phyloP scores from a whole-genome alignment of 2,113 vertebrate genomes.

The Brienomyrus brachyistius region DNA sequence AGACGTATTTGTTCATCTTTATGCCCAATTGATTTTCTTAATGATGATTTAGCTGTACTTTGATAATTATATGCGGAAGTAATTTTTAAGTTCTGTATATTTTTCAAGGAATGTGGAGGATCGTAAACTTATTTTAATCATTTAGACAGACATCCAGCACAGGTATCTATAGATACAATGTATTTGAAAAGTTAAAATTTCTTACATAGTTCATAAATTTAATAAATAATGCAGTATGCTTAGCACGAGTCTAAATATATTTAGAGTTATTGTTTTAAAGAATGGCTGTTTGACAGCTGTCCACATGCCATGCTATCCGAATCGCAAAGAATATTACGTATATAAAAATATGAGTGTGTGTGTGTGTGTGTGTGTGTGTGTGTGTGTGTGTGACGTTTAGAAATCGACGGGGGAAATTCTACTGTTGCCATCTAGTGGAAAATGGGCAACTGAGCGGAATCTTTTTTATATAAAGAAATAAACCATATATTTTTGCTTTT shows the following conservation, averaged over 20 bases:
- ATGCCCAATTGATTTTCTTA: neutral
- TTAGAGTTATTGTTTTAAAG: neutral
- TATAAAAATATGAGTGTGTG: neutral
- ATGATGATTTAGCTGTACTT: neutral
- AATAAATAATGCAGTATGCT: neutral
- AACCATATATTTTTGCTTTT: neutral
- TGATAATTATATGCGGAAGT: neutral
- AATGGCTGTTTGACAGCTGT: neutral
- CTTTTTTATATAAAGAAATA: neutral
- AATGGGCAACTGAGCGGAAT: neutral
- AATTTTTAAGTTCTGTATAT: neutral
- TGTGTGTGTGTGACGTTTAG: neutral
- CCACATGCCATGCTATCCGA: slow-evolving; percentile 25
- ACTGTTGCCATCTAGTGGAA: slow-evolving; percentile 76
- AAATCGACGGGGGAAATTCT: slow-evolving; percentile 48
- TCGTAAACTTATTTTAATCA: neutral
- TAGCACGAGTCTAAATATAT: neutral
- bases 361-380: neutral
- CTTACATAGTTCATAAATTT: neutral
- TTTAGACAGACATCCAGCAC: neutral
- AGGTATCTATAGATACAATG: neutral
- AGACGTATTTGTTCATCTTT: neutral
- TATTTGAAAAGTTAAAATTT: neutral
- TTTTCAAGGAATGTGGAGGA: neutral
- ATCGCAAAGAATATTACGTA: slow-evolving; percentile 44